Evolutionary conservation across 2,797 vertebrate genomes (phyloP), one percentile per base, ranked within the genome.

Genomic region (Gymnocypris eckloni): DNA sequence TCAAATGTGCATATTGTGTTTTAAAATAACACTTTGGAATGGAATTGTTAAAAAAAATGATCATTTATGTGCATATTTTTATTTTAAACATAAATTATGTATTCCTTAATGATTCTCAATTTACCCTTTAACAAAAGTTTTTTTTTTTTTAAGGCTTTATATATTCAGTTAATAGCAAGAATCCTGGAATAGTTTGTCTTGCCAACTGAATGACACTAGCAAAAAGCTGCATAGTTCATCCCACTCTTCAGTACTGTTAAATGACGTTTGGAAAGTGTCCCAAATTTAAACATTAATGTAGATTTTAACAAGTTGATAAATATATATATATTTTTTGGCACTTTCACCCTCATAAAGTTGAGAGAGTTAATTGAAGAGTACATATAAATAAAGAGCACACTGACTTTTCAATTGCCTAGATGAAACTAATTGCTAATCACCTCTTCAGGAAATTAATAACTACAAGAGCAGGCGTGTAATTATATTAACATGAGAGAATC

Each of bases 391-490:
- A 61, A 54, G 10, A 78, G 43, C 61, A 78, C 2, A 4, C 56
- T 22, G 41, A 76, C 72, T 67, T 84, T 79, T 56, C n/a, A 71
- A 18, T 48, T 45, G 20, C 75, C 12, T 79, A 48, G 61, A 48
- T 85, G 18, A 85, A 59, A 11, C 75, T 79, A 79, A 84, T 84
- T 84, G 76, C 83, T 85, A 70, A 85, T 79, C 66, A 72, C 76
- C 52, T 71, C 76, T 79, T 85, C 18, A 72, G 66, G 52, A 85
- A 70, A 85, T 85, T 7, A 59, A 37, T 61, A 37, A 39, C 45
- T 72, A 56, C 67, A 71, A 79, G 75, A 71, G 52, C n/a, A 79
- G 9, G 41, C 41, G 56, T 72, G 52, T 71, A 85, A 71, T 79
- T 85, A 78, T 43, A 67, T 43, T 45, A 33, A 4, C 3, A 41